Evolutionary conservation across 2,888 invertebrate species (phyloP), one percentile per base, ranked within the genome.

Genomic region (Mantis religiosa): DNA sequence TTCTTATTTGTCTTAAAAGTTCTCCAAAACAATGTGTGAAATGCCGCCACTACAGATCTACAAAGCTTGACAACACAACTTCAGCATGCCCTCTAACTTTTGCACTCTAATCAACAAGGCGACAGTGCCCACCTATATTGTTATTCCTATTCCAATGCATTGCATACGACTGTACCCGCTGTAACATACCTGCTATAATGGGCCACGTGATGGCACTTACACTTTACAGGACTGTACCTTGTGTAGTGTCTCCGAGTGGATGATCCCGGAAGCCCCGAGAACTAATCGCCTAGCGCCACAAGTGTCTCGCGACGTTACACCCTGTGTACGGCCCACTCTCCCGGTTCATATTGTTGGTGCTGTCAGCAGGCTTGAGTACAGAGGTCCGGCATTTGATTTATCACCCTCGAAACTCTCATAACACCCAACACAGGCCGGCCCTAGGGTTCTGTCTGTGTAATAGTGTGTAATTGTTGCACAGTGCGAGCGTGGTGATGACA

Each of bases 381-480:
- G 87, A 87, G 82, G 34, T 20, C 30, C 88, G 85, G 8, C 84
- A 30, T 88, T 81, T 88, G 88, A 88, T 88, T 88, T 88, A 85
- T 88, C 88, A 28, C 84, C 28, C 88, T 88, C 88, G 81, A 47
- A 88, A 85, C 85, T 85, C 85, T 82, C 85, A 41, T 88, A 88
- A 85, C 85, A 82, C 83, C 81, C 86, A 81, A n/a, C 85, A 85
- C 20, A 41, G 54, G 85, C 85, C 12, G 85, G 41, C 85, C 85
- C 27, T 27, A 54, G 85, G 54, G 85, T 47, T 54, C 85, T 85
- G 30, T 28, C 81, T 28, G 28, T 71, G 83, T 88, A 88, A 88
- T 88, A 88, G 88, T 28, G 81, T 88, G 88, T 88, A 88, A 88
- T 88, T 88, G 88, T 88, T 88, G 87, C 87, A n/a, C 87, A 30